phyloP scores from a whole-genome alignment of 30 jellyfish, hydroid and myxozoan species.

The Catostylus mosaicus region DNA sequence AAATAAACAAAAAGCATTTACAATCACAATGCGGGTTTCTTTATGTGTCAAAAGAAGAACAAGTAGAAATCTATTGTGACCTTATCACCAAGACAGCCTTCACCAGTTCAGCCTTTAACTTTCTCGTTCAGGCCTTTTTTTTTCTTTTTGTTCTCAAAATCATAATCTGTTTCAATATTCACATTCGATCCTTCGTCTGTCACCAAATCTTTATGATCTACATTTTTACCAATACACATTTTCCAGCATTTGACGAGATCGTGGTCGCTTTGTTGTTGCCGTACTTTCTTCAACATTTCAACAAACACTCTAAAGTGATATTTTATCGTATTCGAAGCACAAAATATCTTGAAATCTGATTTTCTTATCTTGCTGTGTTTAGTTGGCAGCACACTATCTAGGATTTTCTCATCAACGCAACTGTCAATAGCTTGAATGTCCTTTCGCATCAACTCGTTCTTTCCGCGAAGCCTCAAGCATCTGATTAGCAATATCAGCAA shows the following conservation, averaged over 20 bases:
- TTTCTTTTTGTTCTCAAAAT: no score
- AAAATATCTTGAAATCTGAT: constrained; percentile 4
- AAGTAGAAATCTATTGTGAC: no score
- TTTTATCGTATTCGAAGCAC: constrained; percentile 54
- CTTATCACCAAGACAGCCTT: no score
- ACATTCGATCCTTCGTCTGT: no score
- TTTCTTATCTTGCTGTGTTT: neutral
- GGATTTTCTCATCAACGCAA: constrained; percentile 14
- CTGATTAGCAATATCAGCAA: constrained; percentile 37
- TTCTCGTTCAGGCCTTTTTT: no score
- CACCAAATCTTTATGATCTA: no score
- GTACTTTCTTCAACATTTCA: constrained; percentile 16
- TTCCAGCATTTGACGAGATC: neutral
- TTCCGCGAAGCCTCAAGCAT: constrained; percentile 20
- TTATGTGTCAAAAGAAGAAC: no score
- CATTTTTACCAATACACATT: neutral
- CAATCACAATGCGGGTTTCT: no score
- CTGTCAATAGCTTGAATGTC: constrained; percentile 43
- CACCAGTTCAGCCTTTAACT: no score
- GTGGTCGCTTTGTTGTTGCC: constrained; percentile 6
- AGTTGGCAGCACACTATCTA: constrained; percentile 58
- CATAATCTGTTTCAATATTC: no score
- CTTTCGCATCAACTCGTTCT: constrained; percentile 27
- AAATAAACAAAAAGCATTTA: no score
- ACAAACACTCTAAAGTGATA: constrained; percentile 39